Percentiles rank a stretch among this genome's conserved stretches.
phyloP scores from a whole-genome alignment of 2,888 invertebrate species.

The Hyles lineata region DNA sequence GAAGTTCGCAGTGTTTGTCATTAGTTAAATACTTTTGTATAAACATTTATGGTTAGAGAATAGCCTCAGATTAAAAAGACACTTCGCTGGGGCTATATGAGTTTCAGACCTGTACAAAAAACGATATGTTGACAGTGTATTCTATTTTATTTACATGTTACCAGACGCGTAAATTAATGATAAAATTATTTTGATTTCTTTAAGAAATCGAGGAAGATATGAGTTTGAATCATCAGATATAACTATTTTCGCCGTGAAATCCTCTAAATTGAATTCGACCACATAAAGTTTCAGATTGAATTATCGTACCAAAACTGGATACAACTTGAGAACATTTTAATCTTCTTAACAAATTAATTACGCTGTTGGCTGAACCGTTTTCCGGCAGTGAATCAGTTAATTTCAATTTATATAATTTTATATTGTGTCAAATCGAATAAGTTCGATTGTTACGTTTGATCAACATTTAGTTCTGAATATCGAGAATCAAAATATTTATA shows the following conservation, averaged over 20 bases:
- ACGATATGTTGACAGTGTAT: no score
- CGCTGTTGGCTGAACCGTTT: conserved; percentile 16
- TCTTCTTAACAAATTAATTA: conserved; percentile 25
- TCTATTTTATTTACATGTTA: no score
- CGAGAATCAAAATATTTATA: no score
- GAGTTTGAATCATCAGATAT: not conserved
- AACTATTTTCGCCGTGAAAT: not conserved
- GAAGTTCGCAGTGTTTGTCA: not conserved
- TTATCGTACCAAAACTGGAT: conserved; percentile 19
- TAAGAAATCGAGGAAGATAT: not conserved
- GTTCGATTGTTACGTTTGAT: not conserved
- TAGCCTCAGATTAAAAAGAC: not conserved
- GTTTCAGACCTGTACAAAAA: not conserved
- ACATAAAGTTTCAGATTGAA: conserved; percentile 25
- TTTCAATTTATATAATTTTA: conserved; percentile 16
- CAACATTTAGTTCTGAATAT: not conserved
- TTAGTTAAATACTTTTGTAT: not conserved
- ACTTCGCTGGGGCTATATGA: not conserved
- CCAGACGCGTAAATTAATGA: no score
- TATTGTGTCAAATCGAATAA: not conserved
- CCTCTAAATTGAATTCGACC: conserved; percentile 7
- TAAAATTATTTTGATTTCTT: no score
- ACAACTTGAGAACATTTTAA: conserved; percentile 20
- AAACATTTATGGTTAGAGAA: not conserved
- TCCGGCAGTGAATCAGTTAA: conserved; percentile 20